These are phyloP conservation scores for Tridacna gigas DNA, from an alignment of 2,888 invertebrate genomes.

Conservation along the genomic window DNA sequence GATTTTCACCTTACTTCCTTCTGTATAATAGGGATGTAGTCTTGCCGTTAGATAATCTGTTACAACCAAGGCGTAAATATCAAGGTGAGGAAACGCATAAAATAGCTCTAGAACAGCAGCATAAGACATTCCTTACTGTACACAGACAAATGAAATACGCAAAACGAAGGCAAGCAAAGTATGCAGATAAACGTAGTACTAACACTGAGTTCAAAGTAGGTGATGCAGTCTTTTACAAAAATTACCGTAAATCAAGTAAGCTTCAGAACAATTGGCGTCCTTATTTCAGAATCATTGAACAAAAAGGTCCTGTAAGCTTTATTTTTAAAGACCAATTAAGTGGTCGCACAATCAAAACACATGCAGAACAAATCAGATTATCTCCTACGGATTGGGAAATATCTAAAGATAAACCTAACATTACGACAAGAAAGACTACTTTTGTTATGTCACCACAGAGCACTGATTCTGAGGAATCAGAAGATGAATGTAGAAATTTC, in stretches of 20 bases:
- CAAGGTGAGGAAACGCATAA: neutral
- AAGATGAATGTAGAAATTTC: too few species aligned
- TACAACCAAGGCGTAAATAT: conserved; percentile 12
- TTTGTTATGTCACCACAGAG: conserved; percentile 26
- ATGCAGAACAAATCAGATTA: conserved; percentile 40
- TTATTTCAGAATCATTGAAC: too few species aligned
- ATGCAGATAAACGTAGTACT: conserved; percentile 48
- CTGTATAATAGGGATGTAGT: conserved; percentile 55
- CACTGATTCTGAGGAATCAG: conserved; percentile 26
- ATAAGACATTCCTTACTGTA: conserved; percentile 49
- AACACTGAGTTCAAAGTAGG: conserved; percentile 34
- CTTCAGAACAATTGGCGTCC: neutral
- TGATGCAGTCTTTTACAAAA: conserved; percentile 40
- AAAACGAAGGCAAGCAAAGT: conserved; percentile 51
- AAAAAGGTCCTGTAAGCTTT: neutral
- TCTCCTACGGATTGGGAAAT: conserved; percentile 29
- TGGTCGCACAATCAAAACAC: conserved; percentile 19
- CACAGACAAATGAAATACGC: conserved; percentile 39
- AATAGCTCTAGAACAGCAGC: conserved; percentile 45
- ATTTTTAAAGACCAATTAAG: conserved; percentile 43
- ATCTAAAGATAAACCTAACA: neutral
- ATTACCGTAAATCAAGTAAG: conserved; percentile 28
- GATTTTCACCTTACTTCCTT: conserved; percentile 49
- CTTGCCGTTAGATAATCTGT: conserved; percentile 42
- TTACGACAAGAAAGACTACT: conserved; percentile 16